Base-by-base conservation (phyloP, 2,888 invertebrate species). In the Orchesellides sinensis region DNA sequence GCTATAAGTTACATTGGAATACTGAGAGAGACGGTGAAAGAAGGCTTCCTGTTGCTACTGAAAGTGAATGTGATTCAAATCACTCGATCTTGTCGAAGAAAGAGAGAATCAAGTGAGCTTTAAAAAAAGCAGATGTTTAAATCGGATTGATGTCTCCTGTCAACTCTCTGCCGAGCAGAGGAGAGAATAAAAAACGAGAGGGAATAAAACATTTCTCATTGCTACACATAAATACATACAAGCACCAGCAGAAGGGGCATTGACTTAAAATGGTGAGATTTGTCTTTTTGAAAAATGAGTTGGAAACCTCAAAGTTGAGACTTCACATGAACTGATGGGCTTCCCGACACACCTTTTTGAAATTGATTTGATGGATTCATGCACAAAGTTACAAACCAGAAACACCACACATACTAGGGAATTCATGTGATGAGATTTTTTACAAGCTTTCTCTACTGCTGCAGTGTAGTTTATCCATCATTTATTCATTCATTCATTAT, bases 61-160 rank as follows among this genome's bases (percentile, higher is more conserved):
- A 79, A n/a, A 72, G 63, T 45, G 68, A 74, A 74, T 81, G 74
- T 19, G 81, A 81, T 74, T 81, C 81, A 81, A 81, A 81, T 74
- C 74, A 74, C 68, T 74, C 65, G 35, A 32, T 52, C 32, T 45
- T 29, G 61, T 45, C 45, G 21, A 45, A 27, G 25, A 70, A 32
- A 69, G 32, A 27, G 40, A 61, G 35, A 65, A 35, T 25, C 6
- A 54, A 35, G 47, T 21, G 35, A 59, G 23, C 14, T 52, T 10
- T 54, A 65, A 54, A 32, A 66, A 77, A 77, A 66, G 78, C 69
- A 79, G 56, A 80, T 81, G 81, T 47, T 81, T 69, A 81, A 74
- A 68, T 74, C 80, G 69, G 69, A 81, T 81, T 74, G 81, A 81
- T 81, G 74, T 74, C 81, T 81, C 69, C 81, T 81, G 81, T 81